These are phyloP conservation scores for Galeruca laticollis DNA, from an alignment of 2,888 invertebrate species.

Conservation along the genomic window DNA sequence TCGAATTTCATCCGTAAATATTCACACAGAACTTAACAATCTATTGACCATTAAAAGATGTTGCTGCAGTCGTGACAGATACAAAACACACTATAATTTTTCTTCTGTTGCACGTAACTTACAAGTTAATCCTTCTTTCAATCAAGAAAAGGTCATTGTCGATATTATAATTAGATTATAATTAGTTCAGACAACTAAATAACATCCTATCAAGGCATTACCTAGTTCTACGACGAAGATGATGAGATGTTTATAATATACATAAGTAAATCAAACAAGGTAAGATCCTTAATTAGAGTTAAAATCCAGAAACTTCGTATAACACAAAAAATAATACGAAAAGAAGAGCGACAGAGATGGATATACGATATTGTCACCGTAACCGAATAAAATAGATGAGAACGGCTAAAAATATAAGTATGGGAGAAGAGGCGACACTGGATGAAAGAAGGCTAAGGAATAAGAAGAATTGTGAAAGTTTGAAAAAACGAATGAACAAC, in stretches of 20 bases:
- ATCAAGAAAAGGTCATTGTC: conserved; percentile 32
- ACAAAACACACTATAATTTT: conserved; percentile 14
- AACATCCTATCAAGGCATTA: neutral
- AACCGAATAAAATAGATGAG: no score
- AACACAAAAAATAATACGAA: no score
- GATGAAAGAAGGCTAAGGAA: no score
- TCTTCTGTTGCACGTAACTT: neutral
- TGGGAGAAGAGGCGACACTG: no score
- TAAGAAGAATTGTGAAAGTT: no score
- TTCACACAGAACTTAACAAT: conserved; percentile 42
- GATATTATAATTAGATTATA: conserved; percentile 5
- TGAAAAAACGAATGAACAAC: no score
- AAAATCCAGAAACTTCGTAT: no score
- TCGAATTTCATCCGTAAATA: conserved; percentile 29
- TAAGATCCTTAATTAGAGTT: no score
- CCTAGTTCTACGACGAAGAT: neutral
- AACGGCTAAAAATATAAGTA: no score
- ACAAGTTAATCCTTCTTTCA: conserved; percentile 2
- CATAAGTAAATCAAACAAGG: no score
- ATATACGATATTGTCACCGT: no score
- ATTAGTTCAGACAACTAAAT: neutral
- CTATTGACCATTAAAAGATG: conserved; percentile 36
- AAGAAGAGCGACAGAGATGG: no score
- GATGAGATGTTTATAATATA: neutral
- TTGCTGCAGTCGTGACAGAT: conserved; percentile 39